phyloP scores from a whole-genome alignment of 2,113 vertebrate species.

The Otus sunia region DNA sequence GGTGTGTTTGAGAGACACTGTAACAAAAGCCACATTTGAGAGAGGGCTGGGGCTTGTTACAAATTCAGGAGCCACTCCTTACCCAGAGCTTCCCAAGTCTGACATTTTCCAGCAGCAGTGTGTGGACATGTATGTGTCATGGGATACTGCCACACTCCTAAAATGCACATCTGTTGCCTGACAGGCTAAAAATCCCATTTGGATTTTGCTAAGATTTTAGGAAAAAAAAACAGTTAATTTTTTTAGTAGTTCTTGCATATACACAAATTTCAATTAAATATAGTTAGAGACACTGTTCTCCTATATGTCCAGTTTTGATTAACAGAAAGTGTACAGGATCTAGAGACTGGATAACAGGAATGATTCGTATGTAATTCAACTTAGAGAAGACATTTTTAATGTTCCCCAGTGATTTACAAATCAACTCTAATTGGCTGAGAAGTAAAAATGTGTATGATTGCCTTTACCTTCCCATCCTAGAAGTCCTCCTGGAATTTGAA shows the following conservation, averaged over 20 bases:
- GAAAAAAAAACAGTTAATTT: background rate
- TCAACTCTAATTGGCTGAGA: constrained; percentile 1
- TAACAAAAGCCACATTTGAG: background rate
- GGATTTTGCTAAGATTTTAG: background rate
- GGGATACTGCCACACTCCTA: background rate
- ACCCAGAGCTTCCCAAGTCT: background rate
- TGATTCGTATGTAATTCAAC: background rate
- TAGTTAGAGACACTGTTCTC: background rate
- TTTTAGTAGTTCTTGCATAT: background rate
- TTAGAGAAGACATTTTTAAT: background rate
- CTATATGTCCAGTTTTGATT: background rate
- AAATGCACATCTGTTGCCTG: background rate
- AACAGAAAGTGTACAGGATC: background rate
- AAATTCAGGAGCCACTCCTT: background rate
- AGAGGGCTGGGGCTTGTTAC: background rate
- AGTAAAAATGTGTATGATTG: constrained; percentile 12
- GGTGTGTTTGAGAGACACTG: background rate
- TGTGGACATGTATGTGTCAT: background rate
- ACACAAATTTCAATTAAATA: background rate
- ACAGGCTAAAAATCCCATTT: background rate
- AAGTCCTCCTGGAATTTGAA: constrained; percentile 8
- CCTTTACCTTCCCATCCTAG: background rate
- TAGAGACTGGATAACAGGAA: background rate
- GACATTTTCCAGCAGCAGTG: background rate
- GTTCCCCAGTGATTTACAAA: constrained; percentile 2